Evolutionary conservation across 2,797 vertebrate genomes (phyloP).

Genomic region (Fratercula arctica): DNA sequence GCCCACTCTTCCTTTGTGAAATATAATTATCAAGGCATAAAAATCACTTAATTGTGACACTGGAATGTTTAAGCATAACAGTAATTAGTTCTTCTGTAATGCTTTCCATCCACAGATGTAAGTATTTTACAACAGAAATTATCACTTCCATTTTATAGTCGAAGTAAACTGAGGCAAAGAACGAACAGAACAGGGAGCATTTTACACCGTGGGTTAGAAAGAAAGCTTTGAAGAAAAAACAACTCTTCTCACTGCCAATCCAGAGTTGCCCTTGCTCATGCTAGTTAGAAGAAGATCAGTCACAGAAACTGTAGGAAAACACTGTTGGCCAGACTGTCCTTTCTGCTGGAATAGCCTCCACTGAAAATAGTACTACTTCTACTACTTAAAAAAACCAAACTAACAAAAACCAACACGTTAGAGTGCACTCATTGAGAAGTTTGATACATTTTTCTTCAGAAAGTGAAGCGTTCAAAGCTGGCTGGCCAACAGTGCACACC

Average conservation of each 20-base stretch:
- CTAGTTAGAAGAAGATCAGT: neutral
- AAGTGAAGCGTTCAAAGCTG: neutral
- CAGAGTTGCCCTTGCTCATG: neutral
- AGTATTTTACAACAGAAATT: slow-evolving; percentile 36
- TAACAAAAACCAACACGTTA: neutral
- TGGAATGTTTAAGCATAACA: slow-evolving; percentile 38
- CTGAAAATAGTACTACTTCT: neutral
- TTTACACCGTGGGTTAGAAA: neutral
- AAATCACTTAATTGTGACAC: slow-evolving; percentile 4
- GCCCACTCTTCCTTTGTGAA: slow-evolving; percentile 24
- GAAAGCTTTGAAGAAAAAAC: neutral
- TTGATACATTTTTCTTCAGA: neutral
- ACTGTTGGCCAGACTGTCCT: neutral
- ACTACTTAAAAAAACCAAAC: neutral
- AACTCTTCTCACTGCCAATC: neutral
- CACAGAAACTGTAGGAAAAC: neutral
- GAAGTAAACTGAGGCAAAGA: slow-evolving; percentile 42
- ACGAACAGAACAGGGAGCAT: neutral
- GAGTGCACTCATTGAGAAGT: neutral
- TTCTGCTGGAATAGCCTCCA: neutral
- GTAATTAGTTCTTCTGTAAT: slow-evolving; percentile 29
- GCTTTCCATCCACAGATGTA: slow-evolving; percentile 29
- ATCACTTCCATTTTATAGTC: slow-evolving; percentile 15
- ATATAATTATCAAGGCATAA: slow-evolving; percentile 49
- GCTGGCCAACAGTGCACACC: neutral